Evolutionary conservation across 2,888 invertebrate species (phyloP), one percentile per base, ranked within the genome.

Genomic region (Serripes groenlandicus): DNA sequence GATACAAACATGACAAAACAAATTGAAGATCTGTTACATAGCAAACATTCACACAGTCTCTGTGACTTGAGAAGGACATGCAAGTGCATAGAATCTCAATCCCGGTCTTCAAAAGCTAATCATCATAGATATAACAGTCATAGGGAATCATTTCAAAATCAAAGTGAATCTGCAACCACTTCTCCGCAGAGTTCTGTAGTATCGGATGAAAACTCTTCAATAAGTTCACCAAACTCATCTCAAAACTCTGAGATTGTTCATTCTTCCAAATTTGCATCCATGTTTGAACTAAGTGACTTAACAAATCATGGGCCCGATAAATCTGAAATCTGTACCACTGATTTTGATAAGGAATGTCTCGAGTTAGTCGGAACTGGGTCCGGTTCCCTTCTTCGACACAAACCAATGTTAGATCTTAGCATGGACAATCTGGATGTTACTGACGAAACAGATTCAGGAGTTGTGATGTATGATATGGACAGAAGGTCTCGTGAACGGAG

Each of bases 331-430:
- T 56, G 42, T 28, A 30, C 60, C 52, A 30, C 28, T 42, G 35
- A 37, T 56, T 35, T 26, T 60, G 69, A 69, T 26, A 62, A 34
- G n/a, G 62, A 62, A 15, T 34, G 30, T 15, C 32, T 32, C n/a
- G 32, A 32, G 4, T 11, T 3, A 3, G 18, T 32, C 4, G n/a
- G 34, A 15, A 15, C 23, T 68, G 49, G 60, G 58, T 60, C 62
- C 34, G 64, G 64, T 23, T 52, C 62, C 0, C 26, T 77, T 21
- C 49, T 77, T 1, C 72, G 81, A 64, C 78, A 78, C 26, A 78
- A 64, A 58, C 78, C 75, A 34, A 21, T 81, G 64, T 26, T 83
- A 23, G 81, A 86, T 79, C 54, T 86, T 32, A 86, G 86, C 81
- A 81, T 76, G 15, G 86, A 86, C 54, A 72, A 78, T 71, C 52